These are phyloP conservation scores for Mallotus villosus DNA, from an alignment of 2,797 vertebrate genomes.

Conservation along the genomic window DNA sequence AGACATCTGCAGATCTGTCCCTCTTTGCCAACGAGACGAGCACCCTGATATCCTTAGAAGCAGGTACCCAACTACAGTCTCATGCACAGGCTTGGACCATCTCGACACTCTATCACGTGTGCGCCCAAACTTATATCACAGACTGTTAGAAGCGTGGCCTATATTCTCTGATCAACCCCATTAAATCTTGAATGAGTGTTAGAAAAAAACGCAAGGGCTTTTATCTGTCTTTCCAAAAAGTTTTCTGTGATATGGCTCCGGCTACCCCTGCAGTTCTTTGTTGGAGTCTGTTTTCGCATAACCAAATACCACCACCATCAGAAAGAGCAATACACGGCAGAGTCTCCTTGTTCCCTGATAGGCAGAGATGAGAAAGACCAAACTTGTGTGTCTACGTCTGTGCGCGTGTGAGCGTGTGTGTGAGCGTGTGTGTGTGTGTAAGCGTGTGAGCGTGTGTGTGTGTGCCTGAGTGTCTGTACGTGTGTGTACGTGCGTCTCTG, in stretches of 20 bases:
- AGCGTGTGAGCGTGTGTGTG: too few species aligned
- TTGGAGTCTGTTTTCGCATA: conserved; percentile 17
- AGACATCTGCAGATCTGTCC: conserved; percentile 73
- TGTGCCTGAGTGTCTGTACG: too few species aligned
- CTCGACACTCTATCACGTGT: conserved; percentile 59
- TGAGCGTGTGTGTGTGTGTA: too few species aligned
- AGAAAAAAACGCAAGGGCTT: conserved; percentile 2
- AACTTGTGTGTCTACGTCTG: conserved; percentile 55
- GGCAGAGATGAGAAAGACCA: conserved; percentile 61
- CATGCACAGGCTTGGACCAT: conserved; percentile 63
- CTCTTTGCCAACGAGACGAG: conserved; percentile 46
- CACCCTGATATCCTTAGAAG: conserved; percentile 57
- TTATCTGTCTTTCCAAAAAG: background rate
- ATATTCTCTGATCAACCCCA: conserved; percentile 34
- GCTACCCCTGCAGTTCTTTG: conserved; percentile 7
- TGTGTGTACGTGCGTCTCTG: background rate
- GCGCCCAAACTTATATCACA: background rate
- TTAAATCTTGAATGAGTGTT: conserved; percentile 46
- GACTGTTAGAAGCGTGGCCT: background rate
- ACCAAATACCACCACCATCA: conserved; percentile 28
- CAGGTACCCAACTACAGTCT: conserved; percentile 43
- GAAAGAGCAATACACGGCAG: conserved; percentile 33
- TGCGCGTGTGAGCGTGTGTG: too few species aligned
- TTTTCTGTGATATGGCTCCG: background rate
- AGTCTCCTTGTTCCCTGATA: conserved; percentile 54